Evolutionary conservation across 2,888 invertebrate species (phyloP), one percentile per base, ranked within the genome.

Genomic region (Craniophora ligustri): DNA sequence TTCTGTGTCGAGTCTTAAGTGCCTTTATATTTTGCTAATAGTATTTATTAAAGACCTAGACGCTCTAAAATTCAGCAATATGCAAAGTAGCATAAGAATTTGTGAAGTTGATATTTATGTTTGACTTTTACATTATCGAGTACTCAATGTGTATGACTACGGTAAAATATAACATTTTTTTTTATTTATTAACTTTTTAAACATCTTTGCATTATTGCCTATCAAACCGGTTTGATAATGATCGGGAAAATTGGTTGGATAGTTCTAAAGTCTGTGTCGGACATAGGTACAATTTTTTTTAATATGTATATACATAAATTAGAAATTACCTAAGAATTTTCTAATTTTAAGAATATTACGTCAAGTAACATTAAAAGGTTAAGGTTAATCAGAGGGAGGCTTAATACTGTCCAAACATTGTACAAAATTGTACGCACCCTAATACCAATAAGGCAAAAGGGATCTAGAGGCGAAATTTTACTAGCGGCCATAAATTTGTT

Each of bases 401-500:
- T 35, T 28, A 32, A 44, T 5, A 21, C 19, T 53, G 19, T 13
- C 45, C 38, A 46, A 49, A 31, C 36, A 21, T 5, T 44, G 8
- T 41, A 48, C 40, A 5, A 53, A 53, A 32, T 61, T 44, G 16
- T 46, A 53, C 23, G 49, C 40, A 35, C 28, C 54, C 57, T 51
- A 41, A 51, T 44, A 49, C 48, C 60, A 72, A 58, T 68, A 68
- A 57, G 38, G 51, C 28, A 72, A 53, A 64, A 59, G 26, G 39
- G 54, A 51, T 50, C 55, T 39, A 54, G 50, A 48, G 48, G 18
- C 41, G 58, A 56, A 54, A 69, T 61, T 74, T 74, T 67, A 74
- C 71, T 63, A 19, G 49, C 62, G 35, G 21, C 28, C 58, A 66
- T 71, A 71, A 71, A 69, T 73, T 69, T 73, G 59, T 73, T 66